Base-by-base conservation (phyloP, 1,140 invertebrate species). In the Adelges cooleyi region DNA sequence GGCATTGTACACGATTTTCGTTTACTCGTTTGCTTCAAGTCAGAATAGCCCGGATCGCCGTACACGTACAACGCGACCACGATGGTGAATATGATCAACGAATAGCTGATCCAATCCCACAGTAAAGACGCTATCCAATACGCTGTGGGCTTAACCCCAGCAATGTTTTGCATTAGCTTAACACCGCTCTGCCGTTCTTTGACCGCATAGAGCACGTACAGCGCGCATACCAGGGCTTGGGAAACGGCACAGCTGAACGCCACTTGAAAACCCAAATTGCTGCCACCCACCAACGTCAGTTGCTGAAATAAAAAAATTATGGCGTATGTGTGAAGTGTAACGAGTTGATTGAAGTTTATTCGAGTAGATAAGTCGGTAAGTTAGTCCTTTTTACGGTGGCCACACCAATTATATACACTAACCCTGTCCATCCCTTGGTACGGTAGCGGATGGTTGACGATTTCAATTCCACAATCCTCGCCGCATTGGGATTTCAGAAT, bases 151-250 rank as follows among this genome's bases (percentile, higher is more conserved):
- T 83, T 80, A 0, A 86, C 84, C 2, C 90, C 89, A 44, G 86
- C 87, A 20, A 91, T 86, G 71, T 86, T 80, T 72, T 86, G 83
- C 18, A 85, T 72, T 72, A 85, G 84, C 71, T 85, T 85, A 3
- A 81, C 80, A 70, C 81, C 79, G 66, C 76, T 70, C 68, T 75
- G 65, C 4, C 75, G 71, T 77, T 85, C 84, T 69, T 79, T 77
- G 4, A 84, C 75, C 2, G 85, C 81, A 70, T 87, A 89, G 1
- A 90, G 73, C 1, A 88, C 79, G 69, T 87, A 85, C 68, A 86
- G 86, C 1, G 87, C 81, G 1, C 85, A 84, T 1, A 90, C 82
- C 68, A 90, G 84, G 11, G 81, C 79, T 81, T 84, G 82, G 69
- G 81, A 80, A 71, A 84, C 84, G 62, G 79, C 80, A 17, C 84